Evolutionary conservation across 2,888 invertebrate species (phyloP).

Genomic region (Heliconius ismenius): DNA sequence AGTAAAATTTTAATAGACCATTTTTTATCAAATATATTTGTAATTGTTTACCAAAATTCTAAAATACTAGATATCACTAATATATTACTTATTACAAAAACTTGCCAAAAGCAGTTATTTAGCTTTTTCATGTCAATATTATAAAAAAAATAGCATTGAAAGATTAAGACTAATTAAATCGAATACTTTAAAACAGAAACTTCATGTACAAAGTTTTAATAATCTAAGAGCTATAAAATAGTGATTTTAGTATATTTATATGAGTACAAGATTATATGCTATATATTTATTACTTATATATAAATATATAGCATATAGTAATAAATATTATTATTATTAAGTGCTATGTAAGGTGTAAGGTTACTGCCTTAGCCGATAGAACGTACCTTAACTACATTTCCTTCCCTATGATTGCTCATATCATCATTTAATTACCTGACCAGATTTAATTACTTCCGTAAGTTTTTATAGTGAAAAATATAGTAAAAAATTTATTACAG

Average conservation of each 20-base stretch:
- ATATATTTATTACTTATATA: no score
- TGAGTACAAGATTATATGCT: neutral
- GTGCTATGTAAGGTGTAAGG: conserved; percentile 7
- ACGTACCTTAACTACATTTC: neutral
- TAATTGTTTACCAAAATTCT: no score
- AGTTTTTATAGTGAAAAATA: neutral
- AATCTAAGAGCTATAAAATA: neutral
- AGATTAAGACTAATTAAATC: no score
- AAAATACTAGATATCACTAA: no score
- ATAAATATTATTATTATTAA: neutral
- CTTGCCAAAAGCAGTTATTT: no score
- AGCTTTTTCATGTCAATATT: no score
- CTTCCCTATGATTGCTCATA: conserved; percentile 10
- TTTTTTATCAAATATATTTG: no score
- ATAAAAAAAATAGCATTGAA: no score
- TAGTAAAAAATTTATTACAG: neutral
- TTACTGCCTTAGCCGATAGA: neutral
- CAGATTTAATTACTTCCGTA: neutral
- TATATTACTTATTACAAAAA: no score
- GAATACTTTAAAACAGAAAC: neutral
- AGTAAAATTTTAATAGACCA: no score
- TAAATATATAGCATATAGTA: neutral
- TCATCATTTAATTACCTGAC: neutral
- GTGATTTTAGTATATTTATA: conserved; percentile 1
- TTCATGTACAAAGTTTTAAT: neutral